Percentiles rank a stretch among this genome's conserved stretches.
Evolutionary conservation across 2,113 vertebrate species (phyloP).

Genomic region (Daphoenositta chrysoptera): DNA sequence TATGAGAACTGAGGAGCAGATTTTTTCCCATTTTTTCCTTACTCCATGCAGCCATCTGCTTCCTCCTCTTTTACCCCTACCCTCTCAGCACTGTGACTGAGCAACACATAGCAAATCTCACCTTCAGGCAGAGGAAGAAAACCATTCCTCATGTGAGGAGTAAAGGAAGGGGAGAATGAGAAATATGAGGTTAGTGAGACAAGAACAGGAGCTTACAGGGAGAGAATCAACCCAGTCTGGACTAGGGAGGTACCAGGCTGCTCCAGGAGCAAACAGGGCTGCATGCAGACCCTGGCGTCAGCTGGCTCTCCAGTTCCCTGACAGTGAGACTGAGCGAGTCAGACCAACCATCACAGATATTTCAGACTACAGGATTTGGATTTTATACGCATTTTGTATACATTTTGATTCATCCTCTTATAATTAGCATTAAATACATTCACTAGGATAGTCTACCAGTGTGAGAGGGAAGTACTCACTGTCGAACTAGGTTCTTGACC

Average conservation of each 20-base stretch:
- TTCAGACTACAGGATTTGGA: not conserved
- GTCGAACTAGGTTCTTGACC: not conserved
- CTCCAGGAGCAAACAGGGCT: not conserved
- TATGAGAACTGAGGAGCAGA: not conserved
- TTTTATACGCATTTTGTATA: not conserved
- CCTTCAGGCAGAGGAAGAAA: not conserved
- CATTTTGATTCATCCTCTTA: not conserved
- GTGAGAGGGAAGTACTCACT: fast-evolving
- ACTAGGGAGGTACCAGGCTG: not conserved
- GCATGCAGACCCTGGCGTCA: not conserved
- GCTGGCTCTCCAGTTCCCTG: not conserved
- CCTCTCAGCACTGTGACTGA: not conserved
- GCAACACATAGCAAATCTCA: not conserved
- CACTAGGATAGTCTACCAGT: too few species aligned
- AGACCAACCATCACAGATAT: not conserved
- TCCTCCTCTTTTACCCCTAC: not conserved
- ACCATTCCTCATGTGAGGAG: not conserved
- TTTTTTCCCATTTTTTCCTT: not conserved
- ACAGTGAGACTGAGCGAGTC: not conserved
- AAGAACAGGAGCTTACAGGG: not conserved
- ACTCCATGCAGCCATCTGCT: not conserved
- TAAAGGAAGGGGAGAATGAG: not conserved
- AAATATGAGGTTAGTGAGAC: not conserved
- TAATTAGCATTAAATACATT: not conserved
- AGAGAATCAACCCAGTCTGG: not conserved